Percentiles rank a stretch among this genome's conserved stretches.
phyloP scores from a whole-genome alignment of 2,888 invertebrate species.

The Endomychus coccineus region DNA sequence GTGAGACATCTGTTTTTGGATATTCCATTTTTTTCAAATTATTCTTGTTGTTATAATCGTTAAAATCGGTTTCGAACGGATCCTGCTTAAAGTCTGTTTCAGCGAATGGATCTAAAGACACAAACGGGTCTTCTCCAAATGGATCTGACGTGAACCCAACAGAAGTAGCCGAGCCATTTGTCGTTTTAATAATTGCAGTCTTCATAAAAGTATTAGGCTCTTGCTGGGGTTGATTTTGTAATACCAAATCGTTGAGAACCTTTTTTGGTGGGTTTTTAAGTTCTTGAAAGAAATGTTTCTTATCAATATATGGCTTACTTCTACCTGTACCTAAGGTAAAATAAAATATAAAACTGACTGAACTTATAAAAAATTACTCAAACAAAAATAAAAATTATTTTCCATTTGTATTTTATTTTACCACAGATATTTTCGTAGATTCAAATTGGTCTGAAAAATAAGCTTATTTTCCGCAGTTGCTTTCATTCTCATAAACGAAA shows the following conservation, averaged over 20 bases:
- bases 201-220: constrained; percentile 13
- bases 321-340: constrained; percentile 64
- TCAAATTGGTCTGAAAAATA: too few relatives aligned
- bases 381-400: constrained; percentile 21
- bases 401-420: constrained; percentile 33
- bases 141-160: constrained; percentile 52
- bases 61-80: constrained; percentile 51
- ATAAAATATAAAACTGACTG: constrained; percentile 29
- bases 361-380: constrained; percentile 5
- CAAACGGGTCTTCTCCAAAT: constrained; percentile 68
- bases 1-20: constrained; percentile 8
- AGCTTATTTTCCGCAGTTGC: too few relatives aligned
- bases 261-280: constrained; percentile 91
- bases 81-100: constrained; percentile 53
- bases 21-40: constrained; percentile 11
- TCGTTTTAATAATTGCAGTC: constrained; percentile 13
- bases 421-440: constrained; percentile 33
- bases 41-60: constrained; percentile 11
- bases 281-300: constrained; percentile 94
- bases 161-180: constrained; percentile 17
- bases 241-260: constrained; percentile 77
- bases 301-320: constrained; percentile 88
- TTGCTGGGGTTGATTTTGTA: constrained; percentile 20
- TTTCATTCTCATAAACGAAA: too few relatives aligned
- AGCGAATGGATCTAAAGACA: constrained; percentile 60